phyloP scores from a whole-genome alignment of 92 coral and sea anemone genomes.

The Porites lobata region DNA sequence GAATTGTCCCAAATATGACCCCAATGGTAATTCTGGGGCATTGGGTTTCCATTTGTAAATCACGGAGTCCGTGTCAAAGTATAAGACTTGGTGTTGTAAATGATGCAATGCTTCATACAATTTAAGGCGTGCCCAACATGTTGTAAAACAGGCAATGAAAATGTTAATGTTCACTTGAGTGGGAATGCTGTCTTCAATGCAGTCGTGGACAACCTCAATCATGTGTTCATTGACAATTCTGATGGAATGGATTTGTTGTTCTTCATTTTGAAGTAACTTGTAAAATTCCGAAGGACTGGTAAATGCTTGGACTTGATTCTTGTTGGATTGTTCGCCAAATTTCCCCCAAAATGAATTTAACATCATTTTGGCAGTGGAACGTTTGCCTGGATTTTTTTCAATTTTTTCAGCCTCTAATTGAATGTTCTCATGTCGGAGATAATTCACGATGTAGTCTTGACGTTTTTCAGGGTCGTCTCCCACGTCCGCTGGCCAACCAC shows the following conservation, averaged over 20 bases:
- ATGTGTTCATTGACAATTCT: too few relatives aligned
- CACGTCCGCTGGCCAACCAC: constrained; percentile 8
- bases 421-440: background rate
- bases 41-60: too few relatives aligned
- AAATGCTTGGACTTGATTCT: background rate
- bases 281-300: background rate
- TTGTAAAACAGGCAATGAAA: background rate
- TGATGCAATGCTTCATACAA: background rate
- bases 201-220: too few relatives aligned
- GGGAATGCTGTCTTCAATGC: too few relatives aligned
- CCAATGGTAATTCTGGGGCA: too few relatives aligned
- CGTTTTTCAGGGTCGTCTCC: background rate
- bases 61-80: too few relatives aligned
- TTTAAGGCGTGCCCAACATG: background rate
- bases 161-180: background rate
- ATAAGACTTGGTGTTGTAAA: too few relatives aligned
- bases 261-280: too few relatives aligned
- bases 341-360: background rate
- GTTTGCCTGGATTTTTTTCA: constrained; percentile 8
- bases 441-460: background rate
- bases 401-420: background rate
- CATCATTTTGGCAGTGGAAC: constrained; percentile 9
- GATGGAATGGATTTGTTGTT: too few relatives aligned
- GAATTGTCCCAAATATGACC: too few relatives aligned
- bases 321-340: background rate